A percentile compares a stretch with the other conserved stretches of the same genome.
These are phyloP conservation scores for Cantharis rufa DNA, from an alignment of 2,888 invertebrate species.

Conservation along the genomic window DNA sequence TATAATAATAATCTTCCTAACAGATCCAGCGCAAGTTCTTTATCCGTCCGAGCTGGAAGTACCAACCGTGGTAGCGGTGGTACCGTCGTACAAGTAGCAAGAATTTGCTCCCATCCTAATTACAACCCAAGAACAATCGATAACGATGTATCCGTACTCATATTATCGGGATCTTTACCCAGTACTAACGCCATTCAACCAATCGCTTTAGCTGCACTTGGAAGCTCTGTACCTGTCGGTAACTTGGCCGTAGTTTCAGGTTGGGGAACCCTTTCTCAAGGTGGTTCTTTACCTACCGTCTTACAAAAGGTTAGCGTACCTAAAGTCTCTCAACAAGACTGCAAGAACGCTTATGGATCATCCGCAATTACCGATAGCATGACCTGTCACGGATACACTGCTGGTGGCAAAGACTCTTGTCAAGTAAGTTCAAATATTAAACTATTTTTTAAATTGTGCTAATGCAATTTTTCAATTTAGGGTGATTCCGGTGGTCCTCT, in stretches of 20 bases:
- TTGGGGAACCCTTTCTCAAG: background rate
- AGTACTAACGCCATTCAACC: background rate
- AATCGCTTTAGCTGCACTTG: background rate
- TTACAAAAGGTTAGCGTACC: background rate
- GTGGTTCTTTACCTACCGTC: background rate
- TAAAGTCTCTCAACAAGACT: background rate
- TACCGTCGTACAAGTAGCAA: background rate
- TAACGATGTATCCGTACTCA: background rate
- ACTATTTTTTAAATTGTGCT: background rate
- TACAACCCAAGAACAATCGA: background rate
- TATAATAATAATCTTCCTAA: background rate
- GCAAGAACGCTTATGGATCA: background rate
- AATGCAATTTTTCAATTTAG: background rate
- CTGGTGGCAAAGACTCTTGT: conserved; percentile 11
- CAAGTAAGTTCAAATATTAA: background rate
- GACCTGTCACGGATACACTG: background rate
- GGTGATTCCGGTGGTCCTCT: conserved; percentile 15
- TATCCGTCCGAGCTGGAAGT: background rate
- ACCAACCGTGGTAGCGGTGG: background rate
- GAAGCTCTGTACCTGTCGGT: background rate
- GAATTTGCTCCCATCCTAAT: background rate
- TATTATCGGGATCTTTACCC: background rate
- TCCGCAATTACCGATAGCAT: background rate
- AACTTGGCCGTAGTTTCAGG: background rate
- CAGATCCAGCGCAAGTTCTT: background rate